These are phyloP conservation scores for Orgyia antiqua DNA, from an alignment of 2,888 invertebrate genomes.

Conservation along the genomic window DNA sequence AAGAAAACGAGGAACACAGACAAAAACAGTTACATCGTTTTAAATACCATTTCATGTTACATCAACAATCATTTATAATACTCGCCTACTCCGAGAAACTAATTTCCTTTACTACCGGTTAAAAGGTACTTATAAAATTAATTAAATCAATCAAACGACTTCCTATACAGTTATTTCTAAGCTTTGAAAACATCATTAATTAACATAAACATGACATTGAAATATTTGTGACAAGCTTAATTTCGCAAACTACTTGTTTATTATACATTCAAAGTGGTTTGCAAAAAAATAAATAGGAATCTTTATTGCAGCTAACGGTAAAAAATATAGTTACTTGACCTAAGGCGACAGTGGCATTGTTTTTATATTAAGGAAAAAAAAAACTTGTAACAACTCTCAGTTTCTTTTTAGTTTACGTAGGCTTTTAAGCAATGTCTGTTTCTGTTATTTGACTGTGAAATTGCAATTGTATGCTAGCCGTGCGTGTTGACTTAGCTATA, in stretches of 20 bases:
- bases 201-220: slow-evolving; percentile 2
- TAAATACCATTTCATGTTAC: no score
- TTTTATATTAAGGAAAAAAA: slow-evolving; percentile 18
- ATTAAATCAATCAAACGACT: slow-evolving; percentile 3
- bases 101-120: slow-evolving; percentile 11
- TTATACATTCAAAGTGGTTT: slow-evolving; percentile 1
- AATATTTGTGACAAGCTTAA: neutral
- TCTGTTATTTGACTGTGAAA: slow-evolving; percentile 48
- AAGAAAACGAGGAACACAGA: no score
- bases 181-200: slow-evolving; percentile 3
- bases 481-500: slow-evolving; percentile 37
- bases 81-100: no score
- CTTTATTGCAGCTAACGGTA: slow-evolving; percentile 18
- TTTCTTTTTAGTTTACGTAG: slow-evolving; percentile 24
- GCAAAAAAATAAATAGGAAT: slow-evolving; percentile 4
- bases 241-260: neutral
- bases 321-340: slow-evolving; percentile 21
- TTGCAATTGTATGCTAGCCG: slow-evolving; percentile 40
- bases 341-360: slow-evolving; percentile 16
- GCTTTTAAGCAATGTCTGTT: slow-evolving; percentile 26
- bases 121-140: neutral
- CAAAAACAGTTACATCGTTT: no score
- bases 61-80: no score
- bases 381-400: slow-evolving; percentile 25
- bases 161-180: slow-evolving; percentile 2